phyloP scores from a whole-genome alignment of 2,888 invertebrate species.

The Drosophila pseudotakahashii region DNA sequence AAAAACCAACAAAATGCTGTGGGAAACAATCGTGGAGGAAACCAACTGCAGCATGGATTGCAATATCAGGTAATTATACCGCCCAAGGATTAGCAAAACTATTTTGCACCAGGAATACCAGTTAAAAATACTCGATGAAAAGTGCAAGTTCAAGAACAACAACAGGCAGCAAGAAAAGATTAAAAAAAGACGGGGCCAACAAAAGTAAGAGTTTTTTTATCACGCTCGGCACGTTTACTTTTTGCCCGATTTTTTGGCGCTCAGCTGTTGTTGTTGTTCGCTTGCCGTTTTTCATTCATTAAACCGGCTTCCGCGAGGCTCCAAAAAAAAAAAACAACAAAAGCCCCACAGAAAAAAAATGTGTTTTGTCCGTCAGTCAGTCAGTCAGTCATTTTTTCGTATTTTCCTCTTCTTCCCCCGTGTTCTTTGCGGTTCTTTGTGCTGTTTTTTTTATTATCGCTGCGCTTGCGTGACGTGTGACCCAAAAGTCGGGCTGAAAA shows the following conservation, averaged over 20 bases:
- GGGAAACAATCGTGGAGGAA: conserved; percentile 84
- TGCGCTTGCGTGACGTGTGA: conserved; percentile 61
- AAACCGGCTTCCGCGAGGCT: conserved; percentile 75
- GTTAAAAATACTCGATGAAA: conserved; percentile 48
- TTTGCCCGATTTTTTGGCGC: conserved; percentile 56
- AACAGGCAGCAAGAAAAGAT: conserved; percentile 1
- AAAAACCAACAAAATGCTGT: conserved; percentile 80
- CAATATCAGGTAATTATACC: conserved; percentile 82
- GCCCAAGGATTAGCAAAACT: conserved; percentile 34
- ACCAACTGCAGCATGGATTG: conserved; percentile 82
- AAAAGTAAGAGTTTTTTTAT: conserved; percentile 70
- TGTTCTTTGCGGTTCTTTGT: conserved; percentile 48
- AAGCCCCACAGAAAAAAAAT: conserved; percentile 19
- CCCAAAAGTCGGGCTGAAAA: conserved; percentile 64
- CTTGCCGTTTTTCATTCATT: conserved; percentile 70
- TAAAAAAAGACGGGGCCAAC: conserved; percentile 39
- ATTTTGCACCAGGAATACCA: conserved; percentile 32
- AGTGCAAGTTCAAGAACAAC: conserved; percentile 69
- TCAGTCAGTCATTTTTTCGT: conserved; percentile 34
- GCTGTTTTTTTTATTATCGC: conserved; percentile 21
- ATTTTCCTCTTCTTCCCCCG: conserved; percentile 18
- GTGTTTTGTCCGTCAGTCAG: conserved; percentile 21
- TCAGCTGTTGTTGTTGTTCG: conserved; percentile 67
- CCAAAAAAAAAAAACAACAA: conserved; percentile 26
- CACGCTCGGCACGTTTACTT: conserved; percentile 69